These are phyloP conservation scores for Cacoxenus indagator DNA, from an alignment of 2,888 invertebrate species.

Conservation along the genomic window DNA sequence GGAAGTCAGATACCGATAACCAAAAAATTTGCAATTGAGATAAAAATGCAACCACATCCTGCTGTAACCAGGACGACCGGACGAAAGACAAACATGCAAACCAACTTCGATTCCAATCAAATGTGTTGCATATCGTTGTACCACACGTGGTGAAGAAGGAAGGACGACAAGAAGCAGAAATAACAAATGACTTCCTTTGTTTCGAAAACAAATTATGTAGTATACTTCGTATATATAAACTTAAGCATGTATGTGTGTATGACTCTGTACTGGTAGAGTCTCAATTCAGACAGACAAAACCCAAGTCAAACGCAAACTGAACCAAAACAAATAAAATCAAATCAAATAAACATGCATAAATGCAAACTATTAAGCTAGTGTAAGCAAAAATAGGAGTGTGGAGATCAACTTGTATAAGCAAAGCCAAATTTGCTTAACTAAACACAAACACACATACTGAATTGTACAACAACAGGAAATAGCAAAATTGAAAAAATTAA, in stretches of 20 bases:
- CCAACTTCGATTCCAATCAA: conserved; percentile 35
- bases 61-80: background rate
- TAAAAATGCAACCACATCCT: background rate
- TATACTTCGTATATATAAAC: background rate
- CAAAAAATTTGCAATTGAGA: background rate
- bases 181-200: background rate
- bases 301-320: background rate
- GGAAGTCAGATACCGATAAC: background rate
- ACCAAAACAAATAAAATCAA: background rate
- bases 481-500: background rate
- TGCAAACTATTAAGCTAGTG: conserved; percentile 13
- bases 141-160: background rate
- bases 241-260: conserved; percentile 12
- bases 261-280: conserved; percentile 31
- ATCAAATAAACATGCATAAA: background rate
- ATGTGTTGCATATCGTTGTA: conserved; percentile 24
- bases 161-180: background rate
- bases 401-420: no score
- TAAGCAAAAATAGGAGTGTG: conserved; percentile 6
- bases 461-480: background rate
- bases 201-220: background rate
- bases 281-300: conserved; percentile 22
- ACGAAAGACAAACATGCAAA: conserved; percentile 17
- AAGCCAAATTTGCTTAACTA: background rate
- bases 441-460: background rate